phyloP scores from a whole-genome alignment of 2,113 vertebrate genomes.

The Isurus oxyrinchus region DNA sequence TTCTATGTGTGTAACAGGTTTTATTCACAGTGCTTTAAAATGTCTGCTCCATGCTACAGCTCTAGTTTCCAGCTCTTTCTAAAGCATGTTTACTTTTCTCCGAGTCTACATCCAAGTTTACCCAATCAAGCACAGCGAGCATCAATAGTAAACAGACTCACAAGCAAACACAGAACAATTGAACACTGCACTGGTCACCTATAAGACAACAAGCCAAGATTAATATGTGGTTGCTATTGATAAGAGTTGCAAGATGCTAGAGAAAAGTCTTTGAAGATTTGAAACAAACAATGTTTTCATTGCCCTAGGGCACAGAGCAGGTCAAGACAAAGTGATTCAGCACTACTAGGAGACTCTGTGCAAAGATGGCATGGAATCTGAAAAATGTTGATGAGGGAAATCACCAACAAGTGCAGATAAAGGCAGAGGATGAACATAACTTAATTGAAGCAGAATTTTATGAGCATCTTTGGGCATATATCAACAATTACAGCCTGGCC shows the following conservation, averaged over 20 bases:
- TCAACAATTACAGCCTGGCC: not conserved
- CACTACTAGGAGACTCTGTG: too few relatives aligned
- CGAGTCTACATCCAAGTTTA: too few relatives aligned
- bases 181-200: not conserved
- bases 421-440: too few relatives aligned
- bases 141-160: too few relatives aligned
- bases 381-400: not conserved
- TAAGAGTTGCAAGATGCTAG: not conserved
- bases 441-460: not conserved
- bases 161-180: too few relatives aligned
- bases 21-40: too few relatives aligned
- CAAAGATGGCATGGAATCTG: not conserved
- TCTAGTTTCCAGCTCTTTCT: too few relatives aligned
- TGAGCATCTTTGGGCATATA: not conserved
- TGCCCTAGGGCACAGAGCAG: not conserved
- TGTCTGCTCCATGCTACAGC: too few relatives aligned
- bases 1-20: too few relatives aligned
- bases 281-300: not conserved
- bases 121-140: too few relatives aligned
- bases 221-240: not conserved
- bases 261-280: not conserved
- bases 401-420: not conserved
- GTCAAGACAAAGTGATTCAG: not conserved
- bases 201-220: not conserved
- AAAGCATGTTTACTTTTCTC: too few relatives aligned